A percentile compares a stretch with the other conserved stretches of the same genome.
Conservation (phyloP, 2,113 vertebrate species). For the Syngnathoides biaculeatus region DNA sequence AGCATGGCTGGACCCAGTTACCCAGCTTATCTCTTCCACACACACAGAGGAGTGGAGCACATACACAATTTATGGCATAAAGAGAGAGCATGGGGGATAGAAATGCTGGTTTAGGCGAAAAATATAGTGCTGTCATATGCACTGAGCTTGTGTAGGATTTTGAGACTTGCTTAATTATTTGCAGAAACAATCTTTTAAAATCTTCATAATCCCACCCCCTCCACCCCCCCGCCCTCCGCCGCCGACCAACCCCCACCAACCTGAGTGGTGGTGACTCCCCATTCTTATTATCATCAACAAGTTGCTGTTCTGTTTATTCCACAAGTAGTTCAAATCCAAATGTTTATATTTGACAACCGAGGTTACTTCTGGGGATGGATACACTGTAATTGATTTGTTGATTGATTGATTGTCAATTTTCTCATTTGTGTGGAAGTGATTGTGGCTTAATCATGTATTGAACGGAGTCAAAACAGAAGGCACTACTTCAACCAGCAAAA, state of each 20-base stretch:
- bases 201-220: too few species aligned
- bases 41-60: slow-evolving; percentile 11
- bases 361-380: neutral
- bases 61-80: slow-evolving; percentile 38
- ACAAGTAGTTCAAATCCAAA: neutral
- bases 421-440: neutral
- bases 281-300: slow-evolving; percentile 10
- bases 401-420: too few species aligned
- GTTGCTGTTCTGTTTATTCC: neutral
- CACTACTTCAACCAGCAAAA: neutral
- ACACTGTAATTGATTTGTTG: neutral
- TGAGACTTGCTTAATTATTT: slow-evolving; percentile 41
- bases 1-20: slow-evolving; percentile 52
- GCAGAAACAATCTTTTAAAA: slow-evolving; percentile 40
- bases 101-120: slow-evolving; percentile 55
- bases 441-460: neutral
- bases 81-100: slow-evolving; percentile 11
- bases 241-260: too few species aligned
- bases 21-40: slow-evolving; percentile 50
- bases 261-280: too few species aligned
- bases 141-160: slow-evolving; percentile 55
- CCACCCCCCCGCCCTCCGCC: too few species aligned
- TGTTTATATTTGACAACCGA: neutral
- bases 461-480: neutral
- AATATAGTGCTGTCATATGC: slow-evolving; percentile 56